Conservation (phyloP, 2,797 vertebrate species). For the Pseudochaenichthys georgianus region DNA sequence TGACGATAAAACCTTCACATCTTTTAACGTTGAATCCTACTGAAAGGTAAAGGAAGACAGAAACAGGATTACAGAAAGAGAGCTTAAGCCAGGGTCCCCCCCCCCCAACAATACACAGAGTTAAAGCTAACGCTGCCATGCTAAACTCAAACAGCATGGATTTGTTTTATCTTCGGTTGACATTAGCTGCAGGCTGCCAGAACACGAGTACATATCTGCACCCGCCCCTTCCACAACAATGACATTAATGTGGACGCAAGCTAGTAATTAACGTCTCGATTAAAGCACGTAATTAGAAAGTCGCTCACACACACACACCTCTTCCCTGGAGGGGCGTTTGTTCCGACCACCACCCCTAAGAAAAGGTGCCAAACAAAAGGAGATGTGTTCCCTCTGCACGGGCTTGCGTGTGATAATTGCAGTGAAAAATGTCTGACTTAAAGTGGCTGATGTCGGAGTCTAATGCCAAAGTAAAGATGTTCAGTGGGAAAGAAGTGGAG, state of each 20-base stretch:
- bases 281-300: constrained; percentile 35
- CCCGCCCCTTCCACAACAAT: constrained; percentile 14
- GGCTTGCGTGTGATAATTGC: constrained; percentile 71
- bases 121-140: constrained; percentile 33
- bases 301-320: neutral
- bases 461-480: constrained; percentile 71
- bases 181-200: constrained; percentile 23
- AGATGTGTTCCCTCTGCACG: constrained; percentile 65
- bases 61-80: neutral
- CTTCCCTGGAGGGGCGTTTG: constrained; percentile 10
- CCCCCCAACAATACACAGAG: neutral
- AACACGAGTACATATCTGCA: constrained; percentile 20
- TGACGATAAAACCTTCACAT: too few relatives aligned
- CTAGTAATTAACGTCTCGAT: constrained; percentile 25
- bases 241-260: neutral
- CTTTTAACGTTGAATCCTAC: too few relatives aligned
- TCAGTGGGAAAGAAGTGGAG: neutral
- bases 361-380: constrained; percentile 58
- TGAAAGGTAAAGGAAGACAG: neutral
- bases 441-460: constrained; percentile 44
- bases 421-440: constrained; percentile 50
- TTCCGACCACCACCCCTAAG: constrained; percentile 34
- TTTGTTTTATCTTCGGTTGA: constrained; percentile 46
- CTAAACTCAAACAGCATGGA: constrained; percentile 61
- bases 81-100: neutral